Evolutionary conservation across 2,113 vertebrate species (phyloP).

Genomic region (Nestor notabilis): DNA sequence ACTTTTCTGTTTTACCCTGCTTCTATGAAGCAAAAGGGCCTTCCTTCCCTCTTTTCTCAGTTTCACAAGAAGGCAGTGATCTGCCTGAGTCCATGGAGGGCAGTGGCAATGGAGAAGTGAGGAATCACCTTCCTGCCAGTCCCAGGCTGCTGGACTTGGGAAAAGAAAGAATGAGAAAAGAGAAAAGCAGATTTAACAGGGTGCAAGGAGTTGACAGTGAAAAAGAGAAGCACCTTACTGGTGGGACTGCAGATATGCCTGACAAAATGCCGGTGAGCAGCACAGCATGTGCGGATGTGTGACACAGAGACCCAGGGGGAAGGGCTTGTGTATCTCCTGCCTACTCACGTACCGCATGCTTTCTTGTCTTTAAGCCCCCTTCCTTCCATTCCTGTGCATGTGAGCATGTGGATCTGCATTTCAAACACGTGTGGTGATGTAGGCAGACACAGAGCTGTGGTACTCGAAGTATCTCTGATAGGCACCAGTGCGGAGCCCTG

Average conservation of each 20-base stretch:
- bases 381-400: background rate
- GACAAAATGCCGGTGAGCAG: background rate
- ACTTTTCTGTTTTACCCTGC: background rate
- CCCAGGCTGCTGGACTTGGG: background rate
- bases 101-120: rapidly evolving
- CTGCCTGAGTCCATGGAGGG: rapidly evolving
- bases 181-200: background rate
- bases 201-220: background rate
- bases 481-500: rapidly evolving
- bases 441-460: background rate
- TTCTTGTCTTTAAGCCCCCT: background rate
- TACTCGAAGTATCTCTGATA: rapidly evolving
- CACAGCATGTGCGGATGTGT: rapidly evolving
- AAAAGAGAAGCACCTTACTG: background rate
- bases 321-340: background rate
- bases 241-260: background rate
- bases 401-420: background rate
- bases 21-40: background rate
- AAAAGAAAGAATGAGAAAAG: background rate
- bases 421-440: background rate
- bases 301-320: background rate
- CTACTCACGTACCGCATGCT: background rate
- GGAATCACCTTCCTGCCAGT: background rate
- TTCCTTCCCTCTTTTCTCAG: background rate
- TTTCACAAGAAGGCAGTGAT: background rate